Conservation (phyloP, 1,140 invertebrate species). For the Scaptodrosophila lebanonensis region DNA sequence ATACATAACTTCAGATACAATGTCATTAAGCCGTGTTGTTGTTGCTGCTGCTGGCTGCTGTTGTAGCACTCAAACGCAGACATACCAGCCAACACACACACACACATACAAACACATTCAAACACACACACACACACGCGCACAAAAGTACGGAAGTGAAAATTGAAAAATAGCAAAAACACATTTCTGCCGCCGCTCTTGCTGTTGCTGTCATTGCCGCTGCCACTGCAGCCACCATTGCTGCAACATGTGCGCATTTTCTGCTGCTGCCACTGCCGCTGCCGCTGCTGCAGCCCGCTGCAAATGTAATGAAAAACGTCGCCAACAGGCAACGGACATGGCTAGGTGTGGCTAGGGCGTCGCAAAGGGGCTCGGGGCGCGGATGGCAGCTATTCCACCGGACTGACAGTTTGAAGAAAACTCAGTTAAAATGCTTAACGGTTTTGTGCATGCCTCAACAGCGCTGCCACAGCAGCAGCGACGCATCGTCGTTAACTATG, state of each 20-base stretch:
- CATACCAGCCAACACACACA: slow-evolving; percentile 8
- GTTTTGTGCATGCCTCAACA: slow-evolving; percentile 38
- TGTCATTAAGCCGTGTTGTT: slow-evolving; percentile 62
- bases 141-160: slow-evolving; percentile 59
- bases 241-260: neutral
- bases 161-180: slow-evolving; percentile 75
- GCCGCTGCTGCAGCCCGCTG: slow-evolving; percentile 7
- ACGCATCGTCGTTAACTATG: slow-evolving; percentile 29
- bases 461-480: slow-evolving; percentile 22
- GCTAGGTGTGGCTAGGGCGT: no score
- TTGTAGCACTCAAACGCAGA: slow-evolving; percentile 27
- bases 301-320: slow-evolving; percentile 72
- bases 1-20: slow-evolving; percentile 37
- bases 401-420: slow-evolving; percentile 51
- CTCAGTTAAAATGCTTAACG: slow-evolving; percentile 70
- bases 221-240: slow-evolving; percentile 1
- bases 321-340: slow-evolving; percentile 42
- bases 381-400: no score
- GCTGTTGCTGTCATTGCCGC: slow-evolving; percentile 15
- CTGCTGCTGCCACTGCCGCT: slow-evolving; percentile 4
- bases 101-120: slow-evolving; percentile 21
- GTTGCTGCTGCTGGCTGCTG: no score
- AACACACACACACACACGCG: slow-evolving; percentile 1
- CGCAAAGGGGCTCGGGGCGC: no score
- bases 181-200: slow-evolving; percentile 44